Base-by-base conservation (phyloP, 2,888 invertebrate genomes). In the Emesis russula region DNA sequence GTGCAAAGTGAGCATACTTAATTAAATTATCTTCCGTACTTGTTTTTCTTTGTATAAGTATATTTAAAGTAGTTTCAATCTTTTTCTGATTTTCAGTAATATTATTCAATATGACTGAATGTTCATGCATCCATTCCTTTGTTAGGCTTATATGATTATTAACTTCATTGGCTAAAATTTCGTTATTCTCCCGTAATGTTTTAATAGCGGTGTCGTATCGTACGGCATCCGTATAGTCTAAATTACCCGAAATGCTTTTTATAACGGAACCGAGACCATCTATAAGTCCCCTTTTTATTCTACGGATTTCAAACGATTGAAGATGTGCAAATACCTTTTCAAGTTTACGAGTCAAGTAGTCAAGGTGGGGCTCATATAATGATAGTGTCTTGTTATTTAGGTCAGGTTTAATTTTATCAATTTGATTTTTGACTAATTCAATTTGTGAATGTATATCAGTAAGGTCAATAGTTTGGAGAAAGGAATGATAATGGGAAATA, bases 51-150 rank as follows among this genome's bases (percentile, higher is more conserved):
- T 44, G 44, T 44, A 44, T 44, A 44, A 44, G 6, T 11, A 6
- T 44, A 44, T 44, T 44, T 9, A 44, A 44, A 11, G 11, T 11
- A 44, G 44, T 44, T 6, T 44, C 44, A 53, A 25, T 53, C 13
- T 53, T 53, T 15, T 53, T 53, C 53, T 53, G 53, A 53, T 53
- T 53, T 53, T 53, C 53, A 11, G 53, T 53, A 53, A 53, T 53
- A 53, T 53, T 53, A 11, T 53, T 53, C 15, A 53, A 53, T 11
- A 53, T 53, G 11, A 53, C 13, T 4, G 53, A 53, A 53, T 7
- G 53, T 53, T 53, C 7, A 11, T 53, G 53, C 53, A 53, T 53
- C 53, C 53, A 53, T 53, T 53, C 53, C 3, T 53, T 53, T 53
- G 53, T 53, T 11, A 53, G 15, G 53, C 53, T 53, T 15, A 53